A percentile compares a stretch with the other conserved stretches of the same genome.
Conservation (phyloP, 2,888 invertebrate genomes). For the Cordilura impudica region DNA sequence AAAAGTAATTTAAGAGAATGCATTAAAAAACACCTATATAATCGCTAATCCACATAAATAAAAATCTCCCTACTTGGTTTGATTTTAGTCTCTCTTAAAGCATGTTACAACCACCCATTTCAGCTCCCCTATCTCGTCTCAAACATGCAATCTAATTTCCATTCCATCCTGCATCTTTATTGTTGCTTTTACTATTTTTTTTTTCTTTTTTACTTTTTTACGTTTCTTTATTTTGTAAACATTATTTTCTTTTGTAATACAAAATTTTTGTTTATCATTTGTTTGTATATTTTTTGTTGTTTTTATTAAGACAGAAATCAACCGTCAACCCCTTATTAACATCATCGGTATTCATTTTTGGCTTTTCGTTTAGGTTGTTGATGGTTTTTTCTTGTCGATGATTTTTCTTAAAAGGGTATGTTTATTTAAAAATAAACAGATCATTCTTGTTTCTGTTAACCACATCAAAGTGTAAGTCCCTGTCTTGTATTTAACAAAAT, state of each 20-base stretch:
- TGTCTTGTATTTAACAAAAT: not conserved
- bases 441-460: not conserved
- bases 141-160: not conserved
- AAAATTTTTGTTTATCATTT: constrained; percentile 29
- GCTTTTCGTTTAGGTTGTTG: constrained; percentile 31
- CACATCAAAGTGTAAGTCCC: not conserved
- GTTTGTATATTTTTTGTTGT: not conserved
- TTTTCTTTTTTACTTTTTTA: constrained; percentile 8
- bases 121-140: constrained; percentile 1
- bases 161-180: constrained; percentile 33
- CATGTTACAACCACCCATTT: constrained; percentile 34
- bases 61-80: not conserved
- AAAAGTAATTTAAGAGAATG: no score
- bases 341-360: constrained; percentile 17
- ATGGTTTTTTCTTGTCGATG: not conserved
- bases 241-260: constrained; percentile 28
- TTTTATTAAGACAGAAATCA: not conserved
- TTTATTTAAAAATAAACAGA: not conserved
- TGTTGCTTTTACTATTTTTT: constrained; percentile 10
- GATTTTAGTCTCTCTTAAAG: constrained; percentile 10
- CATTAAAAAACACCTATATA: no score
- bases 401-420: not conserved
- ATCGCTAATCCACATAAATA: no score
- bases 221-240: constrained; percentile 17
- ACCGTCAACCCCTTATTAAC: not conserved